Percentiles rank a stretch among this genome's conserved stretches.
Evolutionary conservation across 1,140 invertebrate genomes (phyloP).

Genomic region (Phocides pigmalion): DNA sequence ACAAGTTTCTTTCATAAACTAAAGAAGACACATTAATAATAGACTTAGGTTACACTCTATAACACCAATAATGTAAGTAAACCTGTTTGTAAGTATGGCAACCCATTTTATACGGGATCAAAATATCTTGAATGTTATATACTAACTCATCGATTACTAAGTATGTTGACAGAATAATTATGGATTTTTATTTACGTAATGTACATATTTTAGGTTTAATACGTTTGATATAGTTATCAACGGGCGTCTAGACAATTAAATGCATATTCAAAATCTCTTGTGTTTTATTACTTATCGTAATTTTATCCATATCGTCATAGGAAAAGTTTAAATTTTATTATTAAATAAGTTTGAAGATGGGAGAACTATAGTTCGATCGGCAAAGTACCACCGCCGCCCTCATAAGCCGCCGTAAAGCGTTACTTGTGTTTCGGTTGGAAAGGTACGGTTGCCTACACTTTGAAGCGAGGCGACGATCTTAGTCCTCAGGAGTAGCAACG

Average conservation of each 20-base stretch:
- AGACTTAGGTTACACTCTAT: no score
- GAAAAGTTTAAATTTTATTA: no score
- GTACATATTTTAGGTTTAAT: slow-evolving; percentile 1
- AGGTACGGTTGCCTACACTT: no score
- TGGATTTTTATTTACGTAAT: slow-evolving; percentile 23
- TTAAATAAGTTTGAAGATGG: no score
- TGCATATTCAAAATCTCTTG: neutral
- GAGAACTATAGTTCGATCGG: no score
- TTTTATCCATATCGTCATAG: no score
- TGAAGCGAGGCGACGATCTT: no score
- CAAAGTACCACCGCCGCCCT: no score
- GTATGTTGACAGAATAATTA: slow-evolving; percentile 24
- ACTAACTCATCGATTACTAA: neutral
- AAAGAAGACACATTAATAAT: no score
- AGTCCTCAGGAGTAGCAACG: no score
- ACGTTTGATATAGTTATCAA: neutral
- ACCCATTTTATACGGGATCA: slow-evolving; percentile 3
- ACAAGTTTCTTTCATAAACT: neutral
- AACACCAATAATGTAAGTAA: neutral
- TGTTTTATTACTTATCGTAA: neutral
- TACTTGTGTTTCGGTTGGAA: no score
- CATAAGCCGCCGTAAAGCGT: no score
- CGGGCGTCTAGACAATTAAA: slow-evolving; percentile 1
- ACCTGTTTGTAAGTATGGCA: slow-evolving; percentile 11
- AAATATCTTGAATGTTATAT: slow-evolving; percentile 5